A percentile compares a stretch with the other conserved stretches of the same genome.
Evolutionary conservation across 2,888 invertebrate genomes (phyloP).

Genomic region (Mythimna impura): DNA sequence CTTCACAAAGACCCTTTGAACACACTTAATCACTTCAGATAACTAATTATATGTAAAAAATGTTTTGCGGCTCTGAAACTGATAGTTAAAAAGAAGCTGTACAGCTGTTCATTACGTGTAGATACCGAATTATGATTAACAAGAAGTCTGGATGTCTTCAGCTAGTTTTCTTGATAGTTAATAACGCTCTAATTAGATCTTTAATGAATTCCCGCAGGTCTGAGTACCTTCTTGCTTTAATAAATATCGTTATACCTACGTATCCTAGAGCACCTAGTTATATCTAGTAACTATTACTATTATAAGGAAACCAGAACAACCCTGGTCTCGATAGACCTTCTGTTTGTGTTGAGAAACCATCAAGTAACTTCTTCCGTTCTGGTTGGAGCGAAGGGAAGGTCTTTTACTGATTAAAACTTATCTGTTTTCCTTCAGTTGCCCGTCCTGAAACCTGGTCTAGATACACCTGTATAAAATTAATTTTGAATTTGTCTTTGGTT

Average conservation of each 20-base stretch:
- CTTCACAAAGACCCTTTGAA: constrained; percentile 68
- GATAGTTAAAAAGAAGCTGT: constrained; percentile 25
- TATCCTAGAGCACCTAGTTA: not conserved
- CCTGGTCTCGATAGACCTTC: too few species aligned
- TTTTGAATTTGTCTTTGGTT: not conserved
- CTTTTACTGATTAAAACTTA: too few species aligned
- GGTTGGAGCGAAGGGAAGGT: too few species aligned
- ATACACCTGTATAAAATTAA: too few species aligned
- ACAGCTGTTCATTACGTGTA: constrained; percentile 23
- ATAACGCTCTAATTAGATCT: constrained; percentile 27
- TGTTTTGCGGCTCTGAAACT: constrained; percentile 38
- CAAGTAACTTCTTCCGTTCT: too few species aligned
- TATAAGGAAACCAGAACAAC: too few species aligned
- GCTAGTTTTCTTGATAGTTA: constrained; percentile 23
- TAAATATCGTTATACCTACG: not conserved
- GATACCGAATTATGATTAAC: not conserved
- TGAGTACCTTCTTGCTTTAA: constrained; percentile 7
- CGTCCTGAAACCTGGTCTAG: too few species aligned
- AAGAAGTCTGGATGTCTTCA: not conserved
- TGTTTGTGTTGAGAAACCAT: too few species aligned
- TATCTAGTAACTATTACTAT: not conserved
- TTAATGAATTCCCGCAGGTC: constrained; percentile 24
- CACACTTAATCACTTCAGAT: constrained; percentile 68
- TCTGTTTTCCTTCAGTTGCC: too few species aligned
- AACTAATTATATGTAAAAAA: constrained; percentile 63